Base-by-base conservation (phyloP, 2,113 vertebrate species). In the Carassius gibelio region DNA sequence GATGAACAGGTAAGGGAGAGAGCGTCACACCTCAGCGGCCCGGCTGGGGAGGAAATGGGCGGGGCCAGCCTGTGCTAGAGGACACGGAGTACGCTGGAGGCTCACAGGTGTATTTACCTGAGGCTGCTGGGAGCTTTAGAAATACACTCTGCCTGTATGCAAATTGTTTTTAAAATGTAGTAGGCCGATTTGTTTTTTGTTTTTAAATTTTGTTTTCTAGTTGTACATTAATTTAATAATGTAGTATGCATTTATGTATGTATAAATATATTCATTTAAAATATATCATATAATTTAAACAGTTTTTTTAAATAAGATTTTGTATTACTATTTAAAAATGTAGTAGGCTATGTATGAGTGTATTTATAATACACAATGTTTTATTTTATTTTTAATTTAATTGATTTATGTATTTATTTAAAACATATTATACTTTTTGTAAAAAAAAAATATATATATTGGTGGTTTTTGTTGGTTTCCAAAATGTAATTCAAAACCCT, bases 21-120 rank as follows among this genome's bases (percentile, higher is more conserved):
- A 42, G 71, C 86, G 66, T 30, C 80, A 45, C 82, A 81, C 86
- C 85, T 89, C 85, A 64, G 36, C 6, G 64, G 48, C 48, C 11
- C 48, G 11, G 48, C 13, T 14, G 11, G 48, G 64, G 45, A 66
- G 66, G 81, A 72, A 72, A 55, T 71, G 34, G 81, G 81, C 50
- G 48, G 50, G 81, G 50, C 34, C 30, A 69, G 26, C 68, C 48
- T 57, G 68, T 26, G 81, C 26, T 38, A 38, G 64, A 68, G 80
- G 19, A 80, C 84, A 57, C 74, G 14, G 48, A 80, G 57, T 34
- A 72, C 59, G 82, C 85, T 89, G 82, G 81, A 14, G 15, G 26
- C 50, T 23, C 14, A 11, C 80, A 64, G 14, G 36, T 83, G 26
- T 55, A 7, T 50, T 62, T 81, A 17, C n/a, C 64, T 72, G 38